Conservation (phyloP, 1,140 invertebrate genomes). For the Pantala flavescens region DNA sequence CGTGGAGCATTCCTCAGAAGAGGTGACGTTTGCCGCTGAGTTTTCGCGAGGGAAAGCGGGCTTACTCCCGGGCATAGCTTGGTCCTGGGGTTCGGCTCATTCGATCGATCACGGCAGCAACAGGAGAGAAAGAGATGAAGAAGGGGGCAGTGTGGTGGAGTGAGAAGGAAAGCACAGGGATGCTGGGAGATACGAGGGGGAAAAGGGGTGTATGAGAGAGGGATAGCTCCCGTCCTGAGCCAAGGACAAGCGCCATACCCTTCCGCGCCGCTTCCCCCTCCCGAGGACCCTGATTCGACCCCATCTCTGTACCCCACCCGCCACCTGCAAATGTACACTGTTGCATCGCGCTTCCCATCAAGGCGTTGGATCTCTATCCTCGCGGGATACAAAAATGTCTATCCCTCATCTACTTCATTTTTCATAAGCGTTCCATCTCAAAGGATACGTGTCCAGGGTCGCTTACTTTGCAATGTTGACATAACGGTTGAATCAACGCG, state of each 20-base stretch:
- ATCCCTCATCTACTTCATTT: neutral
- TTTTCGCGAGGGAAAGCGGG: slow-evolving; percentile 2
- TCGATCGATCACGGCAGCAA: neutral
- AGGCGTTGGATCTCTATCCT: neutral
- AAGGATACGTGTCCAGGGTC: neutral
- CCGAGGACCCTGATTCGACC: neutral
- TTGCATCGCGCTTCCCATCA: neutral
- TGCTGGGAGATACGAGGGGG: neutral
- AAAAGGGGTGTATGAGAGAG: neutral
- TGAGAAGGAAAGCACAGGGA: neutral
- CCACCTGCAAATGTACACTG: neutral
- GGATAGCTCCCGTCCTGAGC: neutral
- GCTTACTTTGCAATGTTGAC: no score
- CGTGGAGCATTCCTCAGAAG: neutral
- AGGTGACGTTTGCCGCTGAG: neutral
- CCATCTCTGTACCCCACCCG: neutral
- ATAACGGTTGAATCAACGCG: no score
- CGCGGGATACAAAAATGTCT: neutral
- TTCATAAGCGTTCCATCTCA: neutral
- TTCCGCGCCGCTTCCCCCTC: neutral
- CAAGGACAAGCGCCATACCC: neutral
- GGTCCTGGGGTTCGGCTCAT: neutral
- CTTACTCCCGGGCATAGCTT: neutral
- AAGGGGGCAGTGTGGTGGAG: neutral
- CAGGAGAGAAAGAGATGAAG: neutral